Evolutionary conservation across 1,140 invertebrate species (phyloP).

Genomic region (honey bee (Apis mellifera)): DNA sequence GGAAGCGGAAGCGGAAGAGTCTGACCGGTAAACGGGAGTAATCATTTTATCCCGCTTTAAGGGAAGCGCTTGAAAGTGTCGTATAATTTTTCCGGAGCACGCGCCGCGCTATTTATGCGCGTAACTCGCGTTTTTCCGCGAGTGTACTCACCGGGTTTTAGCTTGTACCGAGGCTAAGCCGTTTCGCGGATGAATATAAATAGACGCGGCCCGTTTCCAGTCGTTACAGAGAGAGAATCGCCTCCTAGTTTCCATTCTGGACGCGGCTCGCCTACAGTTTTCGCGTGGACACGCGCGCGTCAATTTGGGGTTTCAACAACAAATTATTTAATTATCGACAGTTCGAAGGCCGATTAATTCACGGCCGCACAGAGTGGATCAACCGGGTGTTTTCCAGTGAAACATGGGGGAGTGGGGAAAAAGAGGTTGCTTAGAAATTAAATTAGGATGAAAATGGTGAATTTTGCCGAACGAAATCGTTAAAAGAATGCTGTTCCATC

Average conservation of each 20-base stretch:
- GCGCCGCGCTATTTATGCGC: slow-evolving; percentile 39
- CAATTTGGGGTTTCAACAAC: neutral
- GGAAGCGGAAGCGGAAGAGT: neutral
- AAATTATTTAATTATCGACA: neutral
- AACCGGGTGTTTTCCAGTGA: neutral
- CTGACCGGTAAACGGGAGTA: slow-evolving; percentile 13
- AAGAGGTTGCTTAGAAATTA: neutral
- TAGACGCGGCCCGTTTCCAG: slow-evolving; percentile 15
- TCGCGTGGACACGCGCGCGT: slow-evolving; percentile 16
- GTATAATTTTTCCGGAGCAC: slow-evolving; percentile 39
- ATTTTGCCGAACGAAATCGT: neutral
- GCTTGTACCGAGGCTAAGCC: neutral
- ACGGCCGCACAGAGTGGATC: neutral
- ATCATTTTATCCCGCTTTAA: slow-evolving; percentile 31
- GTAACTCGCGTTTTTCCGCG: slow-evolving; percentile 12
- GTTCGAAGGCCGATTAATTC: too few species aligned
- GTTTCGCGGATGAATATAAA: slow-evolving; percentile 19
- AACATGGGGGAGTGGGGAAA: neutral
- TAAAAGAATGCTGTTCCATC: too few species aligned
- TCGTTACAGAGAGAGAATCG: neutral
- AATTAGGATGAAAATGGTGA: neutral
- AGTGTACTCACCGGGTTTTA: neutral
- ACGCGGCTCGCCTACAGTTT: slow-evolving; percentile 11
- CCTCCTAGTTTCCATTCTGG: slow-evolving; percentile 13
- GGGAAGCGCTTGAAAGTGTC: slow-evolving; percentile 15